These are phyloP conservation scores for Dendropsophus ebraccatus DNA, from an alignment of 2,113 vertebrate species.

Conservation along the genomic window DNA sequence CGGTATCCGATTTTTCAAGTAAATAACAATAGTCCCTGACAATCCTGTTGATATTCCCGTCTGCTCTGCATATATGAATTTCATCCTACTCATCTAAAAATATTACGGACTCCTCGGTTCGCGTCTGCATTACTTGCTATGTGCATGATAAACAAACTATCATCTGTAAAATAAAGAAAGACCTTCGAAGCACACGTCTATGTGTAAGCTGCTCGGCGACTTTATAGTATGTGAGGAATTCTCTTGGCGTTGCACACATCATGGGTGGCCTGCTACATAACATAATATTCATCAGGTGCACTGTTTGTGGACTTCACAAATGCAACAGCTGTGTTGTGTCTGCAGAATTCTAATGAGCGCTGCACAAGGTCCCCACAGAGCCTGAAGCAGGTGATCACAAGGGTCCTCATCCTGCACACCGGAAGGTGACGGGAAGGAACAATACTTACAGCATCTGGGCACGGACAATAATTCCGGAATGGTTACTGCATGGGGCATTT, in stretches of 20 bases:
- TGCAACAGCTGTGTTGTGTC: constrained; percentile 56
- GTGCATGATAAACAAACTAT: neutral
- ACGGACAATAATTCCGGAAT: neutral
- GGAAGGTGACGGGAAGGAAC: constrained; percentile 38
- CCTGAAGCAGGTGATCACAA: constrained; percentile 34
- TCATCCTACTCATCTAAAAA: neutral
- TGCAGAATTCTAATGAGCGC: constrained; percentile 27
- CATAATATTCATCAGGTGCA: constrained; percentile 51
- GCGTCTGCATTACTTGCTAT: neutral
- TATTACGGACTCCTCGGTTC: neutral
- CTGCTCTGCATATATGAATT: neutral
- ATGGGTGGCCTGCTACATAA: constrained; percentile 50
- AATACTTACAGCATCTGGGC: constrained; percentile 20
- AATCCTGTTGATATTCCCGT: too few relatives aligned
- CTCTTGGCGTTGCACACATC: constrained; percentile 34
- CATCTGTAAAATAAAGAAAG: constrained; percentile 36
- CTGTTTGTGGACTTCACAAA: constrained; percentile 50
- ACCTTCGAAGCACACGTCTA: neutral
- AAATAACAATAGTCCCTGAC: too few relatives aligned
- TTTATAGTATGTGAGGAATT: constrained; percentile 52
- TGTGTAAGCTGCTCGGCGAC: constrained; percentile 36
- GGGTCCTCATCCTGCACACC: constrained; percentile 12
- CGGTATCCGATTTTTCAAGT: too few relatives aligned
- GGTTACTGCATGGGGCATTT: neutral
- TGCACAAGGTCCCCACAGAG: constrained; percentile 27